phyloP scores from a whole-genome alignment of 2,797 vertebrate genomes.

The Lycodopsis pacificus region DNA sequence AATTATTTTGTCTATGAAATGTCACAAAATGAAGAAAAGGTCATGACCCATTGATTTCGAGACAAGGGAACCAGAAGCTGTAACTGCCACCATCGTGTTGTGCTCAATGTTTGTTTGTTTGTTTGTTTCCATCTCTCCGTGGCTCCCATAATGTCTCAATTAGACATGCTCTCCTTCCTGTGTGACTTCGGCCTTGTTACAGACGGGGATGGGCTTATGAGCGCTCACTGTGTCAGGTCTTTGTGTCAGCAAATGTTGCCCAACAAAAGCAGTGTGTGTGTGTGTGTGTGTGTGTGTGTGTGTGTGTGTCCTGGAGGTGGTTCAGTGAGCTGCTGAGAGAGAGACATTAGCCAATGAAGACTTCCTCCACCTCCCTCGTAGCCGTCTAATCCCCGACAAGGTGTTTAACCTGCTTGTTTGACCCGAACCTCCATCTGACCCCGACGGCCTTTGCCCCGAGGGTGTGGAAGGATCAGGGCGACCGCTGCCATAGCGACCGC shows the following conservation, averaged over 20 bases:
- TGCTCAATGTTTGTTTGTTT: neutral
- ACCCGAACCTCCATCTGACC: slow-evolving; percentile 74
- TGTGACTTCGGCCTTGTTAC: slow-evolving; percentile 31
- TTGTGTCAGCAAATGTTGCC: slow-evolving; percentile 59
- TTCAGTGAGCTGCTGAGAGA: slow-evolving; percentile 53
- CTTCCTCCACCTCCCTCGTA: slow-evolving; percentile 61
- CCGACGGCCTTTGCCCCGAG: slow-evolving; percentile 68
- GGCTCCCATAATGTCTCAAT: slow-evolving; percentile 45
- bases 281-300: slow-evolving; percentile 59
- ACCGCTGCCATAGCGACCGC: slow-evolving; percentile 44
- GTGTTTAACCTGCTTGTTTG: slow-evolving; percentile 82
- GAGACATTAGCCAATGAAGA: slow-evolving; percentile 66
- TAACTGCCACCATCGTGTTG: neutral
- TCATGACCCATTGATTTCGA: neutral
- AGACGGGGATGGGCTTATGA: slow-evolving; percentile 53
- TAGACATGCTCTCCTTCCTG: slow-evolving; percentile 46
- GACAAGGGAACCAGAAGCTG: neutral
- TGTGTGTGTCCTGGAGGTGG: slow-evolving; percentile 58
- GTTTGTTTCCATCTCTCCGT: slow-evolving; percentile 11
- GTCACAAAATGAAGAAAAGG: neutral
- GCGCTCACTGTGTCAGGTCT: slow-evolving; percentile 50
- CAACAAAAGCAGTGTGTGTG: slow-evolving; percentile 66
- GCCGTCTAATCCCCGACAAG: slow-evolving; percentile 79
- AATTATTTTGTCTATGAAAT: neutral
- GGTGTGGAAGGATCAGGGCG: slow-evolving; percentile 59